These are phyloP conservation scores for Sebastes kiyomatsui DNA, from an alignment of 2,797 vertebrate genomes.

Conservation along the genomic window DNA sequence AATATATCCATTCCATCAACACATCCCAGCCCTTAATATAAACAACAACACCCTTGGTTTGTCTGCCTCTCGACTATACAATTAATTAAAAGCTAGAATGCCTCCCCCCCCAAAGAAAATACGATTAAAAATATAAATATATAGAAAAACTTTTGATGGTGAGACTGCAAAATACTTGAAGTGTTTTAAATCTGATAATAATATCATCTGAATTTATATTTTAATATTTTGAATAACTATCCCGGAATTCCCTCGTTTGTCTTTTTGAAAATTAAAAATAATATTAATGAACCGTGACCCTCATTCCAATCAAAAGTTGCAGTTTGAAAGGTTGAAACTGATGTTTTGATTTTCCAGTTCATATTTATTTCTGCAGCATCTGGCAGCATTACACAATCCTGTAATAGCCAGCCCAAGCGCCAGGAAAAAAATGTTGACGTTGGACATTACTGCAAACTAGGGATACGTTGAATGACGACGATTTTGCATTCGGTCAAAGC, in stretches of 20 bases:
- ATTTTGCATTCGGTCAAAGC: too few species aligned
- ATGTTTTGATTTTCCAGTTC: neutral
- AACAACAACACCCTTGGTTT: neutral
- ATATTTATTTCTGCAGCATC: neutral
- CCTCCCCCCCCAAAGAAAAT: neutral
- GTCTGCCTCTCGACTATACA: neutral
- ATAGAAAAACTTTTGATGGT: neutral
- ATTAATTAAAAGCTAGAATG: neutral
- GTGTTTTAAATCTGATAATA: neutral
- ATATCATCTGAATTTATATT: neutral
- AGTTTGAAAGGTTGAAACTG: neutral
- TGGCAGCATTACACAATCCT: neutral
- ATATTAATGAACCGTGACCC: neutral
- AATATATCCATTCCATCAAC: neutral
- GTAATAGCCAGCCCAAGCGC: too few species aligned
- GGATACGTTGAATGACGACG: too few species aligned
- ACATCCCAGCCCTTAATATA: neutral
- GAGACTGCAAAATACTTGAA: neutral
- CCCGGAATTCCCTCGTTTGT: neutral
- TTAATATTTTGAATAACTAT: neutral
- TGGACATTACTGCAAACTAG: too few species aligned
- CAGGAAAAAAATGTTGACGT: too few species aligned
- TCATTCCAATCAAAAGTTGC: neutral
- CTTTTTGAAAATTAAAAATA: neutral
- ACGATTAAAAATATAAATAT: neutral